Percentiles rank a stretch among this genome's conserved stretches.
Conservation (phyloP, 2,113 vertebrate species). For the Cyprinodon variegatus region DNA sequence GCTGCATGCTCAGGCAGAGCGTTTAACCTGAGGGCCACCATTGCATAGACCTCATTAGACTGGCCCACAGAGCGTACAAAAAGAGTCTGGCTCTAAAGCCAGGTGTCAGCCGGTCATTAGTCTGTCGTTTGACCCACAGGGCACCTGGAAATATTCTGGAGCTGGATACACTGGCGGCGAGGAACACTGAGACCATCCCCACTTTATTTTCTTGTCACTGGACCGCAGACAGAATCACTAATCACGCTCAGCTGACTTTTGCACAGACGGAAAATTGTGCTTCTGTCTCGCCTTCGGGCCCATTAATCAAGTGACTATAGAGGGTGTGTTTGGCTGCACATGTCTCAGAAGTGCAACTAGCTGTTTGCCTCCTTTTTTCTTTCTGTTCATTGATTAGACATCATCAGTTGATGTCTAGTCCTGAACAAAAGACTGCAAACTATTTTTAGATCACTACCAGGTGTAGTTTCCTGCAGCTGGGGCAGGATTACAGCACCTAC, state of each 20-base stretch:
- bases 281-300: slow-evolving; percentile 52
- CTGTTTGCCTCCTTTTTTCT: slow-evolving; percentile 36
- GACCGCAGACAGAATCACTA: slow-evolving; percentile 23
- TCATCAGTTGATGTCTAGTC: slow-evolving; percentile 5
- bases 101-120: slow-evolving; percentile 66
- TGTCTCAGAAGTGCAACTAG: slow-evolving; percentile 41
- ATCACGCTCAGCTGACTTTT: slow-evolving; percentile 33
- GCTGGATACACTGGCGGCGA: background rate
- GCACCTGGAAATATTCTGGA: slow-evolving; percentile 46
- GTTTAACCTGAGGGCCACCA: slow-evolving; percentile 64
- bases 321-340: slow-evolving; percentile 43
- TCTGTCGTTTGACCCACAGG: slow-evolving; percentile 52
- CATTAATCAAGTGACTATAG: slow-evolving; percentile 55
- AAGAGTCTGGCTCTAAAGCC: slow-evolving; percentile 50
- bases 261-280: slow-evolving; percentile 48
- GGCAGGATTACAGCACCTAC: background rate
- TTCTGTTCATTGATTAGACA: slow-evolving; percentile 40
- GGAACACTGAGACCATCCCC: slow-evolving; percentile 46
- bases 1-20: slow-evolving; percentile 49
- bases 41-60: slow-evolving; percentile 60
- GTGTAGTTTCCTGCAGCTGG: slow-evolving; percentile 18
- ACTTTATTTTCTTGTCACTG: slow-evolving; percentile 7
- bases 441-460: slow-evolving; percentile 56
- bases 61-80: slow-evolving; percentile 43
- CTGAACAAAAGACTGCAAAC: slow-evolving; percentile 18